These are phyloP conservation scores for Clarias laeviceps DNA, from an alignment of 2,797 vertebrate genomes.

Conservation along the genomic window DNA sequence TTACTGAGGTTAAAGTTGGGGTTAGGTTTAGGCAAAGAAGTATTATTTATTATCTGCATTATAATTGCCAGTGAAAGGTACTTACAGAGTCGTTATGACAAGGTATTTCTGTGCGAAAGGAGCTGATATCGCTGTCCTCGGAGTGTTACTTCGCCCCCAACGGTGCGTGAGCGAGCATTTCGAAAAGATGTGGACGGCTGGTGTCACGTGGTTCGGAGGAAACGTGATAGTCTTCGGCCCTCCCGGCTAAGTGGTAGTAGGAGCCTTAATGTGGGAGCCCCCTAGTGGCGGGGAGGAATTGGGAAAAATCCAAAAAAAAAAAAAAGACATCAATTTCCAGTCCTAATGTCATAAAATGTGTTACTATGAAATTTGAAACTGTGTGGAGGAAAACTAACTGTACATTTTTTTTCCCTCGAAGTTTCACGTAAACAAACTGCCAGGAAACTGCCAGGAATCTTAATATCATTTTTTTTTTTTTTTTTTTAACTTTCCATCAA, in stretches of 20 bases:
- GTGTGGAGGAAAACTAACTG: background rate
- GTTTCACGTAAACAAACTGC: background rate
- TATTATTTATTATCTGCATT: background rate
- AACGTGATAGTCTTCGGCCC: no score
- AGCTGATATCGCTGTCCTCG: no score
- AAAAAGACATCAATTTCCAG: background rate
- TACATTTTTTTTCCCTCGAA: background rate
- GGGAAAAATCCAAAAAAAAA: no score
- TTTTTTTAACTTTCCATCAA: constrained; percentile 6
- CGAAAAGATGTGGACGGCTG: no score
- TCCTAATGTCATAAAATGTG: background rate
- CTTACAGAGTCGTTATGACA: background rate
- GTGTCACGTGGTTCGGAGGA: no score
- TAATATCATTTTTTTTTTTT: no score
- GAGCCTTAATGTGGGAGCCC: no score
- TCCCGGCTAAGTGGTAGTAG: no score
- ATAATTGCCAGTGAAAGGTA: background rate
- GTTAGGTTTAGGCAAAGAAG: background rate
- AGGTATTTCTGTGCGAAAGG: background rate
- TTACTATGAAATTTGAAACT: background rate
- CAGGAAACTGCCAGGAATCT: background rate
- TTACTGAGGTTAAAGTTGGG: background rate
- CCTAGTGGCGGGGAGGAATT: no score
- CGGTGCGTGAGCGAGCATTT: no score
- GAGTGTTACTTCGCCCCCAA: no score